Evolutionary conservation across 2,888 invertebrate species (phyloP).

Genomic region (Gnatocerus cornutus): DNA sequence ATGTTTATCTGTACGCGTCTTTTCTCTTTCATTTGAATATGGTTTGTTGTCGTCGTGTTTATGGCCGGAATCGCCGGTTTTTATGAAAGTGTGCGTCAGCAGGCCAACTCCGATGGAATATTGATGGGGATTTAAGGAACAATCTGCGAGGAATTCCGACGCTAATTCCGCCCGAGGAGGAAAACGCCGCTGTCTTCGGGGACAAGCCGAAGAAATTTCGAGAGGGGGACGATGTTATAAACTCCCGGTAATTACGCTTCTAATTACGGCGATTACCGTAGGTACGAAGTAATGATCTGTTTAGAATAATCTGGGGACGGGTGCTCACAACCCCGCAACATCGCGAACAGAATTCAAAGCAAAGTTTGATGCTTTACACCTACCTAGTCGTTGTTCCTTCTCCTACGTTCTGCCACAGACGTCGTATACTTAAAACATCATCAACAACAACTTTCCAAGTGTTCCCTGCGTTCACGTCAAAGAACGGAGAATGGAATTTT

Average conservation of each 20-base stretch:
- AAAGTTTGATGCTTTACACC: conserved; percentile 31
- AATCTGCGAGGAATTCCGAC: conserved; percentile 35
- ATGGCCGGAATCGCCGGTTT: conserved; percentile 29
- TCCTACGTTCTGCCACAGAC: background rate
- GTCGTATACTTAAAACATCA: conserved; percentile 29
- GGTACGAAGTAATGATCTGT: conserved; percentile 49
- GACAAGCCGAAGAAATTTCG: conserved; percentile 41
- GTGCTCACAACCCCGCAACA: conserved; percentile 20
- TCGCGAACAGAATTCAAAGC: conserved; percentile 16
- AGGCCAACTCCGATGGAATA: conserved; percentile 33
- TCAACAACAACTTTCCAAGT: conserved; percentile 15
- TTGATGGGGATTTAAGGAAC: conserved; percentile 39
- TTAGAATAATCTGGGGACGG: conserved; percentile 41
- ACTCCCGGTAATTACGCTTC: conserved; percentile 48
- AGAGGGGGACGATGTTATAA: conserved; percentile 35
- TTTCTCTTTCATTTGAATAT: conserved; percentile 38
- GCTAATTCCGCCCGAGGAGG: conserved; percentile 25
- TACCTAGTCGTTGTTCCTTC: conserved; percentile 15
- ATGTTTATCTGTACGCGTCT: conserved; percentile 43
- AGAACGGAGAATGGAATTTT: conserved; percentile 6
- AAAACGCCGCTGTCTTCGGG: conserved; percentile 24
- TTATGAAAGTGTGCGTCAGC: conserved; percentile 37
- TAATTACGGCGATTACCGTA: conserved; percentile 50
- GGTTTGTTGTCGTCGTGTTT: conserved; percentile 29
- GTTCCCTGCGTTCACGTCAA: background rate